Conservation (phyloP, 1,140 invertebrate genomes). For the Caenorhabditis brenneri region DNA sequence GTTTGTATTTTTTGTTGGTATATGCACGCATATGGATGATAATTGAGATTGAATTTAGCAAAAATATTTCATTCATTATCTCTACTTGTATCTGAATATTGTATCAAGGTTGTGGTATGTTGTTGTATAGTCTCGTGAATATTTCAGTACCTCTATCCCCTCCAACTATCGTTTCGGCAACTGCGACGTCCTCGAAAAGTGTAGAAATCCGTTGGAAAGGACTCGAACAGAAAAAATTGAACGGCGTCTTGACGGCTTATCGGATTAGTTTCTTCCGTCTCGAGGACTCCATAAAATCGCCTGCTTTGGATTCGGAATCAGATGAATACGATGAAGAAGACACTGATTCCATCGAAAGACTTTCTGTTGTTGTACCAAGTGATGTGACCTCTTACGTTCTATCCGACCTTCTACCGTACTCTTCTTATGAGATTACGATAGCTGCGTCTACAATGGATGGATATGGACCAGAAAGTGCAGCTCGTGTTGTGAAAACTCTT, state of each 20-base stretch:
- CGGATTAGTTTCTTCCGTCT: conserved; percentile 31
- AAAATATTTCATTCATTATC: no score
- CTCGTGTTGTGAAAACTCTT: conserved; percentile 35
- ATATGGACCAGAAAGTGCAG: conserved; percentile 52
- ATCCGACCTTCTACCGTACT: conserved; percentile 52
- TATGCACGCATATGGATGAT: no score
- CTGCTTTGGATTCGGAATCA: not conserved
- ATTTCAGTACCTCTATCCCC: conserved; percentile 11
- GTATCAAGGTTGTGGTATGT: not conserved
- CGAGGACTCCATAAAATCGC: not conserved
- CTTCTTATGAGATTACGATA: conserved; percentile 54
- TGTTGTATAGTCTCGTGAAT: conserved; percentile 3
- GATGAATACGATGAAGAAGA: conserved; percentile 24
- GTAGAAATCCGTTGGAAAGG: conserved; percentile 19
- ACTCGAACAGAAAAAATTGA: conserved; percentile 27
- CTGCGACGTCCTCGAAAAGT: conserved; percentile 24
- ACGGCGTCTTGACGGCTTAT: conserved; percentile 37
- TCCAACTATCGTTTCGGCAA: not conserved
- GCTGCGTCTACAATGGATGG: conserved; percentile 51
- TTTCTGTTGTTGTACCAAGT: conserved; percentile 20
- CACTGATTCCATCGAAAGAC: not conserved
- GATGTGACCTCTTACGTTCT: conserved; percentile 24
- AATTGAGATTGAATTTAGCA: no score
- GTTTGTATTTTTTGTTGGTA: not conserved
- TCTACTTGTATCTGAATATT: no score